Evolutionary conservation across 2,888 invertebrate genomes (phyloP), one percentile per base, ranked within the genome.

Genomic region (Xestobium rufovillosum): DNA sequence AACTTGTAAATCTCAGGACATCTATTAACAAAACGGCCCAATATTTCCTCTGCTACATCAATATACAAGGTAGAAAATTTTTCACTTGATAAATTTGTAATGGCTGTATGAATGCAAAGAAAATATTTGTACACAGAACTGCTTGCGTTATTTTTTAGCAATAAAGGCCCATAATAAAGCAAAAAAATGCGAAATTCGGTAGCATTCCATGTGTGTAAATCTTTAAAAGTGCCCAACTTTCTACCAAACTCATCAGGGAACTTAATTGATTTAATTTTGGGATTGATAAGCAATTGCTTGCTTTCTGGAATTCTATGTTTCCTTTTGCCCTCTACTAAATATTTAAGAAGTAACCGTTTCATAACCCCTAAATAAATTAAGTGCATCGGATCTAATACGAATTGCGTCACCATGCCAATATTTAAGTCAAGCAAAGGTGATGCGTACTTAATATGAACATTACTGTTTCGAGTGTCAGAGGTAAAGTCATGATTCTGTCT

Each of bases 351-450:
- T 3, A 34, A n/a, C 14, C 34, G 3, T 34, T 34, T 34, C 10
- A 14, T 29, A 3, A 37, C 33, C 4, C 37, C 37, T 35, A 37
- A 15, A 36, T 36, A 37, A 23, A 37, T 10, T 4, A 37, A 11
- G 25, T 37, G 37, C 37, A 37, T 37, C 8, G 37, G 32, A 37
- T 37, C 37, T 17, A 37, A 15, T 3, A 34, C 23, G 19, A 36
- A 38, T 23, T 26, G 23, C 9, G 9, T 36, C 12, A 38, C 28
- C 23, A 38, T 15, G 2, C 15, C 17, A 10, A 38, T 34, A 26
- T 34, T 15, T n/a, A 36, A 11, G 9, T 26, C 6, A 9, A 26
- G 3, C 13, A 38, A 17, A 16, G 19, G 14, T 27, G 38, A 38
- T 28, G 3, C 3, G 6, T 4, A 23, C n/a, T 4, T 10, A 31